phyloP scores from a whole-genome alignment of 2,888 invertebrate genomes.

The Gari tellinella region DNA sequence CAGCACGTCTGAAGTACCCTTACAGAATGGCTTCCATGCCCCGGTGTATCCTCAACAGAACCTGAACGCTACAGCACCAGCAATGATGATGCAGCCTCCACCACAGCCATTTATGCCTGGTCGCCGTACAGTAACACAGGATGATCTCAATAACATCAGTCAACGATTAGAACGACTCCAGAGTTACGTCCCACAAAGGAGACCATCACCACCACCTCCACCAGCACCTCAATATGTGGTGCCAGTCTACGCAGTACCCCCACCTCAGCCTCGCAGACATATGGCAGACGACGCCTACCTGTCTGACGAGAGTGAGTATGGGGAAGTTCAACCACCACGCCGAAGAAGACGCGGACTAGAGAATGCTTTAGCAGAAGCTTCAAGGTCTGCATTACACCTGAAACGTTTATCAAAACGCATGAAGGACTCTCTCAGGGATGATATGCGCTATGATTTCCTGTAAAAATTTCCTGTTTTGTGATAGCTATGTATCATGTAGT shows the following conservation, averaged over 20 bases:
- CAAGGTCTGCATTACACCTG: conserved; percentile 72
- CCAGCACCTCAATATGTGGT: conserved; percentile 64
- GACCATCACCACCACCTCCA: conserved; percentile 65
- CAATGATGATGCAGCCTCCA: conserved; percentile 47
- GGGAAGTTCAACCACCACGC: conserved; percentile 61
- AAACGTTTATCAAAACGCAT: conserved; percentile 77
- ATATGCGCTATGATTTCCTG: conserved; percentile 66
- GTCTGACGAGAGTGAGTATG: conserved; percentile 70
- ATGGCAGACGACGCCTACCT: conserved; percentile 69
- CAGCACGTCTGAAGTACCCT: conserved; percentile 56
- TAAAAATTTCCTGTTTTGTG: conserved; percentile 3
- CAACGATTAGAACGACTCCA: conserved; percentile 73
- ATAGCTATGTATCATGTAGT: no score
- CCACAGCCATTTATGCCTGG: conserved; percentile 41
- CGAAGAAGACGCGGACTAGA: conserved; percentile 64
- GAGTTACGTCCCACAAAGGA: conserved; percentile 70
- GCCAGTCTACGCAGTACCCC: conserved; percentile 64
- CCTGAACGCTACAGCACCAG: conserved; percentile 49
- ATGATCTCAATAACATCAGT: conserved; percentile 74
- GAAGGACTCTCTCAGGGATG: conserved; percentile 76
- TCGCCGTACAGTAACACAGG: conserved; percentile 70
- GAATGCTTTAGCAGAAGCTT: conserved; percentile 72
- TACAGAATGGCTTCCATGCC: conserved; percentile 55
- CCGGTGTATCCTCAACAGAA: conserved; percentile 39
- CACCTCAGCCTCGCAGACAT: conserved; percentile 66